A percentile compares a stretch with the other conserved stretches of the same genome.
These are phyloP conservation scores for Geococcyx californianus DNA, from an alignment of 2,113 vertebrate species.

Conservation along the genomic window DNA sequence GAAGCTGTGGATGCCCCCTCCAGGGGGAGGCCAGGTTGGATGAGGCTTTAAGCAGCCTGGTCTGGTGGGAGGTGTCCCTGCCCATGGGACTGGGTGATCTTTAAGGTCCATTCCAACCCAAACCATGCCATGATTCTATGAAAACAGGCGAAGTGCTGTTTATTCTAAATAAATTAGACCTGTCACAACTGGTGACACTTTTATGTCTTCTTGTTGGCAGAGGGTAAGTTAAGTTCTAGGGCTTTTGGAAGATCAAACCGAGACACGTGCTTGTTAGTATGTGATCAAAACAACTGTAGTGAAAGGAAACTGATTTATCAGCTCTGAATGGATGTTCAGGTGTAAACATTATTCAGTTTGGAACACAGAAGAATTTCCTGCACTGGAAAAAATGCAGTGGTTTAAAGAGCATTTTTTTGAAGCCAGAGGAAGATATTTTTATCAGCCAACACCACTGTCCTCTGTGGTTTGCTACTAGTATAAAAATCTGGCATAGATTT, in stretches of 20 bases:
- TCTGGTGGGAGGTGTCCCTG: too few relatives aligned
- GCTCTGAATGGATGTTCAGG: background rate
- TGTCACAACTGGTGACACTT: background rate
- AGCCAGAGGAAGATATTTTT: constrained; percentile 68
- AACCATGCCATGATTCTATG: too few relatives aligned
- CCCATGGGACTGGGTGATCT: too few relatives aligned
- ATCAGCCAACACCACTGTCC: constrained; percentile 70
- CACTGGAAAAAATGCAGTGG: constrained; percentile 59
- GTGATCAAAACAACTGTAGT: background rate
- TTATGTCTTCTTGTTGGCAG: background rate
- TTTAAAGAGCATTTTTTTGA: constrained; percentile 56
- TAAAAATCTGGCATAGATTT: constrained; percentile 79
- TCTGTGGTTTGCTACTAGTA: constrained; percentile 73
- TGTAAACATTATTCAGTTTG: constrained; percentile 24
- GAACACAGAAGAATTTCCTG: constrained; percentile 42
- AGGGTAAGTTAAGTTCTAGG: background rate
- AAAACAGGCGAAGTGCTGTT: background rate
- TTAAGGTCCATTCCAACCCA: too few relatives aligned
- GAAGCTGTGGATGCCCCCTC: too few relatives aligned
- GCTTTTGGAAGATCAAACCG: background rate
- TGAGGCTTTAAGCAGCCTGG: too few relatives aligned
- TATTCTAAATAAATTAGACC: background rate
- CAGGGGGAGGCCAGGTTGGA: too few relatives aligned
- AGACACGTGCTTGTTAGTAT: background rate
- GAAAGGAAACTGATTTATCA: background rate